Evolutionary conservation across 1,140 invertebrate species (phyloP), one percentile per base, ranked within the genome.

Genomic region (Macrobrachium rosenbergii): DNA sequence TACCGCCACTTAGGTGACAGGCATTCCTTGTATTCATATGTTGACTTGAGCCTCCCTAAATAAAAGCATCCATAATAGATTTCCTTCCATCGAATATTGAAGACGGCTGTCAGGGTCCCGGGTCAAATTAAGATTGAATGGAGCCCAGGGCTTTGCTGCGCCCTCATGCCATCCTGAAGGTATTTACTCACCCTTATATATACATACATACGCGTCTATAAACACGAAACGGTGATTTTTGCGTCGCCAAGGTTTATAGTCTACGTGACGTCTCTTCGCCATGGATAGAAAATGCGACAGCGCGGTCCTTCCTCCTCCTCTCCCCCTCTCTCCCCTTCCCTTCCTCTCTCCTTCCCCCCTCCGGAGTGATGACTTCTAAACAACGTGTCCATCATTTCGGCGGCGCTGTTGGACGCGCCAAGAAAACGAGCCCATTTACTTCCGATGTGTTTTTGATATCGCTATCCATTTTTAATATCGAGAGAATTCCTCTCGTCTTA

Each of bases 311-410:
- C 62, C 62, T 45, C 62, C 79, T 37, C 21, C 58, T 37, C 14
- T 60, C 43, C 78, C 58, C 28, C 60, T 23, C 60, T 45, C 77
- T 79, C 73, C 28, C 58, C n/a, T n/a, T n/a, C 73, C 73, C 23
- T 43, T 23, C 69, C 17, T 73, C 28, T 11, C 73, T 45, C 28
- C 58, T 23, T 21, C 17, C 23, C 17, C 14, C 14, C 21, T 37
- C 21, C 43, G 67, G 28, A n/a, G 52, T 10, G 52, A 69, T 64
- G 21, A 19, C 67, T 59, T 23, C 23, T 21, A 7, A 77, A 21
- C 52, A 77, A 14, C 37, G 5, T 28, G 6, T 2, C 64, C 64
- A 82, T 69, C 81, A 82, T 67, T 67, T 82, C 64, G 67, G 64
- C 52, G 81, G 81, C 58, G 73, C 73, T 72, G 45, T 23, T 23